Evolutionary conservation across 2,888 invertebrate species (phyloP).

Genomic region (Xestia xanthographa): DNA sequence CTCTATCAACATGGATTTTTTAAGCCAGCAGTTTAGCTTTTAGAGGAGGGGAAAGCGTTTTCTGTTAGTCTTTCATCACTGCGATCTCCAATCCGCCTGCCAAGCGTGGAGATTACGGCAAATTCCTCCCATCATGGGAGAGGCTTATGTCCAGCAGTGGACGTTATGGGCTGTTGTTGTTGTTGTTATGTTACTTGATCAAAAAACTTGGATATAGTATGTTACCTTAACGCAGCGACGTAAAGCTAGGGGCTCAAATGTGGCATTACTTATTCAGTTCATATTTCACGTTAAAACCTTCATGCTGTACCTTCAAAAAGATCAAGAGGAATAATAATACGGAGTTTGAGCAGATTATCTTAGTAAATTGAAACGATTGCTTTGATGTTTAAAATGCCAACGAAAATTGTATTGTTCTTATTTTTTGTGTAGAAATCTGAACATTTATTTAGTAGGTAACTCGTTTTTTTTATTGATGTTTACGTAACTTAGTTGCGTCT

Average conservation of each 20-base stretch:
- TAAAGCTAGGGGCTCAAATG: not conserved
- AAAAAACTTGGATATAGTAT: not conserved
- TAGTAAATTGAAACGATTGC: not conserved
- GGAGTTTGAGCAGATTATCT: not conserved
- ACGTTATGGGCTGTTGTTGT: too few species aligned
- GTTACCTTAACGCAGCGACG: not conserved
- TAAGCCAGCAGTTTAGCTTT: too few species aligned
- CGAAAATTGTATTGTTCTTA: not conserved
- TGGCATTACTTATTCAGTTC: slow-evolving; percentile 43
- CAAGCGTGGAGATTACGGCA: too few species aligned
- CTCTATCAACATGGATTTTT: too few species aligned
- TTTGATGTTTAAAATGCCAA: slow-evolving; percentile 12
- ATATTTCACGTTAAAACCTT: slow-evolving; percentile 12
- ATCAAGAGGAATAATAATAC: slow-evolving; percentile 12
- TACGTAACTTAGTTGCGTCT: too few species aligned
- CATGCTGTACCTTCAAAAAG: slow-evolving; percentile 5
- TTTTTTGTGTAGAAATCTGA: not conserved
- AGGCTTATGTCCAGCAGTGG: too few species aligned
- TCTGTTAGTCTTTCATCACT: too few species aligned
- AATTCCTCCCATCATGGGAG: too few species aligned
- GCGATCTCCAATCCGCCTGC: too few species aligned
- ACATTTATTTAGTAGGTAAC: not conserved
- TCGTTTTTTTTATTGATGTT: not conserved
- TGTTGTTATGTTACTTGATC: not conserved
- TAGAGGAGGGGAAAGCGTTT: too few species aligned